Evolutionary conservation across 2,113 vertebrate species (phyloP).

Genomic region (Plotosus lineatus): DNA sequence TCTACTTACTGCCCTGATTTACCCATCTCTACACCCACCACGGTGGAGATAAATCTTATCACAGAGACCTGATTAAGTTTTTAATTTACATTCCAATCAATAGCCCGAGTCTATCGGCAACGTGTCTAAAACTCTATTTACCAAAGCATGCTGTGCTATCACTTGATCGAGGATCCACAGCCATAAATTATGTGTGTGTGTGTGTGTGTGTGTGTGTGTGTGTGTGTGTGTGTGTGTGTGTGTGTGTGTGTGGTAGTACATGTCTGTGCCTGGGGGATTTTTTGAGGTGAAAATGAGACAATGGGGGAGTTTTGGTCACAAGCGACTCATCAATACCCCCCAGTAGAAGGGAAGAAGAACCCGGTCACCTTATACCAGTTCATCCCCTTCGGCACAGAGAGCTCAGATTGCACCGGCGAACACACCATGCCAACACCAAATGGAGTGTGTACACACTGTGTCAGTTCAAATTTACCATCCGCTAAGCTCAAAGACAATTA

Average conservation of each 20-base stretch:
- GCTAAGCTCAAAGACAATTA: conserved; percentile 9
- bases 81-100: conserved; percentile 99
- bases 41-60: conserved; percentile 82
- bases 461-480: conserved; percentile 29
- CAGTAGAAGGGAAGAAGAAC: conserved; percentile 47
- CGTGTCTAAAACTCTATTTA: conserved; percentile 99
- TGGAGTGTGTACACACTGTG: not conserved
- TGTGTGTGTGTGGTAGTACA: conserved; percentile 7
- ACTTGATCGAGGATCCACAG: conserved; percentile 96
- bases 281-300: conserved; percentile 52
- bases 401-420: conserved; percentile 14
- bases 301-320: conserved; percentile 51
- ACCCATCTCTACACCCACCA: conserved; percentile 67
- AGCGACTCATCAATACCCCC: conserved; percentile 44
- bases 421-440: not conserved
- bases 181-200: conserved; percentile 85
- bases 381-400: conserved; percentile 22
- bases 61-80: conserved; percentile 98
- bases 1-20: conserved; percentile 57
- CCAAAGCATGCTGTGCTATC: conserved; percentile 98
- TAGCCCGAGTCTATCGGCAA: conserved; percentile 99
- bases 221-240: conserved; percentile 6
- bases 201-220: conserved; percentile 23
- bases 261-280: conserved; percentile 20
- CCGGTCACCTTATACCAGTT: conserved; percentile 43